Percentiles rank a stretch among this genome's conserved stretches.
Conservation (phyloP, 2,888 invertebrate species). For the Parthenolecanium corni region DNA sequence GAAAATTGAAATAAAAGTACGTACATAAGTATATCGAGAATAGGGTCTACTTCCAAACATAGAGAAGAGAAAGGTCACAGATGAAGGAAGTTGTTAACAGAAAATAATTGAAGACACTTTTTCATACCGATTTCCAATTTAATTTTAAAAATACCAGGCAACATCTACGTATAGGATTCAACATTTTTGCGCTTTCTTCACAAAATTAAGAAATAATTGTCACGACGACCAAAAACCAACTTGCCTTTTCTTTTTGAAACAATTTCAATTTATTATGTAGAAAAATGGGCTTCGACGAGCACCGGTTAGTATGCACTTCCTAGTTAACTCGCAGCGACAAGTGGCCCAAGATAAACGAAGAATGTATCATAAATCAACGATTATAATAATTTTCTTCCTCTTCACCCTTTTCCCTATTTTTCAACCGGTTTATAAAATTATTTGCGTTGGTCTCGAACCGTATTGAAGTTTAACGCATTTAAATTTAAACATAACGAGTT, state of each 20-base stretch:
- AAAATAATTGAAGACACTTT: no score
- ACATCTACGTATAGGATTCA: no score
- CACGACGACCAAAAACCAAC: not conserved
- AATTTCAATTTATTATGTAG: not conserved
- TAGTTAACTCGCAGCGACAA: slow-evolving; percentile 2
- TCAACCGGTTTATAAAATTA: slow-evolving; percentile 23
- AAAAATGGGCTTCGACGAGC: not conserved
- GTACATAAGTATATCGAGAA: no score
- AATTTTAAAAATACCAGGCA: no score
- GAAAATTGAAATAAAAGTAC: no score
- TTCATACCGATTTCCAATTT: no score
- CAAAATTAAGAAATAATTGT: slow-evolving; percentile 17
- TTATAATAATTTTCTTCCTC: slow-evolving; percentile 5
- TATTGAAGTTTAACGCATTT: slow-evolving; percentile 7
- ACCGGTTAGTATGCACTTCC: not conserved
- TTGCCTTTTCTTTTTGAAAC: no score
- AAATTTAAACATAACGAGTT: slow-evolving; percentile 12
- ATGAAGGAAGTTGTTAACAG: no score
- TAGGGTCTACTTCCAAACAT: no score
- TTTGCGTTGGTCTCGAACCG: slow-evolving; percentile 5
- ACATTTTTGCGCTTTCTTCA: no score
- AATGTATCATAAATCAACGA: slow-evolving; percentile 21
- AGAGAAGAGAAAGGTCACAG: no score
- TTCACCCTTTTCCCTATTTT: not conserved
- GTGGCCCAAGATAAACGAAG: slow-evolving; percentile 9